Percentiles rank a stretch among this genome's conserved stretches.
These are phyloP conservation scores for Damaliscus lunatus DNA, from an alignment of 2,113 vertebrate species.

Conservation along the genomic window DNA sequence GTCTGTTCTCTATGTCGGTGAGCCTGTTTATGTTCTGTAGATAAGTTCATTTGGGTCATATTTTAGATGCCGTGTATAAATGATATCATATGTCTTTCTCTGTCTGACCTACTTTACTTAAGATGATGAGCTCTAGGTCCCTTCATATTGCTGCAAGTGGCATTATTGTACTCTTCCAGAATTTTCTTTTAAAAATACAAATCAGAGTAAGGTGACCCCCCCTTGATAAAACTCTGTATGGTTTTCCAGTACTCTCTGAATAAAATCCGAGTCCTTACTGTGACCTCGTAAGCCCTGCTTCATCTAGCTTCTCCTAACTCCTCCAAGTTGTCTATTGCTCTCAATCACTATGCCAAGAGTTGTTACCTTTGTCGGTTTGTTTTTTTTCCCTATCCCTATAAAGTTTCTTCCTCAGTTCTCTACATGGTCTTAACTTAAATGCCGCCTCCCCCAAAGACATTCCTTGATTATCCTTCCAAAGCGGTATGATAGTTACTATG, in stretches of 20 bases:
- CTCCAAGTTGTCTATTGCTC: neutral
- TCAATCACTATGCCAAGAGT: neutral
- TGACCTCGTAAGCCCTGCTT: neutral
- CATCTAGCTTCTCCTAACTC: neutral
- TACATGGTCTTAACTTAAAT: neutral
- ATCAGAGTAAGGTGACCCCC: neutral
- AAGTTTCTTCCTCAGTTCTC: neutral
- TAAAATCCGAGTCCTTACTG: neutral
- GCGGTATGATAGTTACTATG: neutral
- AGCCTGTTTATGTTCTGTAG: neutral
- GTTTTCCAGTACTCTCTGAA: neutral
- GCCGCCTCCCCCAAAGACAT: neutral
- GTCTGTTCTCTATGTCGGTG: neutral
- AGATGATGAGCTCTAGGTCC: neutral
- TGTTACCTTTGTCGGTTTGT: neutral
- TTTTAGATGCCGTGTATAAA: neutral
- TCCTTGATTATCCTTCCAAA: neutral
- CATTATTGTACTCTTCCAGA: neutral
- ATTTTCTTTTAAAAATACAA: constrained; percentile 32
- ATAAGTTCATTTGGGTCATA: neutral
- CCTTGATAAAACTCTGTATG: neutral
- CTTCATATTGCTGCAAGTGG: neutral
- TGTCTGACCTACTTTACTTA: neutral
- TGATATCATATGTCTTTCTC: neutral
- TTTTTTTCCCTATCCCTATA: neutral